A percentile compares a stretch with the other conserved stretches of the same genome.
Conservation (phyloP, 2,797 vertebrate genomes). For the Phrynocephalus guinanensis region DNA sequence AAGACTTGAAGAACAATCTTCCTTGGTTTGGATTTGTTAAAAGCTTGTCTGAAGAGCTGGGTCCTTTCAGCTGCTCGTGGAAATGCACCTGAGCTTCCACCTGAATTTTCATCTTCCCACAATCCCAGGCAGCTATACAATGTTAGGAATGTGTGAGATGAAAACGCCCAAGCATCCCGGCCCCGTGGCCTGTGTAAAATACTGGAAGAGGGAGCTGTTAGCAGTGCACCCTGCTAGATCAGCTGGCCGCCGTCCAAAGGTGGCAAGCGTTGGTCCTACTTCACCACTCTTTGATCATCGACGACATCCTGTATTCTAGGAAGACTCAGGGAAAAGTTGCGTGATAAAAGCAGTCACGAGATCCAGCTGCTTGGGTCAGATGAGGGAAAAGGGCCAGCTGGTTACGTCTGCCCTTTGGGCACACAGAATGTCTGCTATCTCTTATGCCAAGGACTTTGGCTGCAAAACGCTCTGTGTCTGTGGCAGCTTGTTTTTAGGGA, state of each 20-base stretch:
- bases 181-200: no score
- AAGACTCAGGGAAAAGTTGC: constrained; percentile 1
- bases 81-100: no score
- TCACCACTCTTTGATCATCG: no score
- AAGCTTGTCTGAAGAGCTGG: no score
- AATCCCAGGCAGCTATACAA: neutral
- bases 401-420: constrained; percentile 18
- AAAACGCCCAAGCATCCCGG: neutral
- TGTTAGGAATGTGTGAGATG: neutral
- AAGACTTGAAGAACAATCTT: no score
- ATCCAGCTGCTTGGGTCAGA: neutral
- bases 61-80: no score
- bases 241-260: no score
- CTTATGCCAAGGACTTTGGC: neutral
- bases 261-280: no score
- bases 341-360: neutral
- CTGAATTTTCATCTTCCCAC: no score
- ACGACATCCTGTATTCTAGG: neutral
- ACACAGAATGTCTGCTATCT: neutral
- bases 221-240: no score
- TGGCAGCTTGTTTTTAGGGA: neutral
- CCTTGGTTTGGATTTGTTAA: no score
- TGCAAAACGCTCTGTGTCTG: neutral
- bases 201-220: neutral
- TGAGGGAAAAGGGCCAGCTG: constrained; percentile 4